Percentiles rank a stretch among this genome's conserved stretches.
These are phyloP conservation scores for Amyelois transitella DNA, from an alignment of 1,140 invertebrate species.

Conservation along the genomic window DNA sequence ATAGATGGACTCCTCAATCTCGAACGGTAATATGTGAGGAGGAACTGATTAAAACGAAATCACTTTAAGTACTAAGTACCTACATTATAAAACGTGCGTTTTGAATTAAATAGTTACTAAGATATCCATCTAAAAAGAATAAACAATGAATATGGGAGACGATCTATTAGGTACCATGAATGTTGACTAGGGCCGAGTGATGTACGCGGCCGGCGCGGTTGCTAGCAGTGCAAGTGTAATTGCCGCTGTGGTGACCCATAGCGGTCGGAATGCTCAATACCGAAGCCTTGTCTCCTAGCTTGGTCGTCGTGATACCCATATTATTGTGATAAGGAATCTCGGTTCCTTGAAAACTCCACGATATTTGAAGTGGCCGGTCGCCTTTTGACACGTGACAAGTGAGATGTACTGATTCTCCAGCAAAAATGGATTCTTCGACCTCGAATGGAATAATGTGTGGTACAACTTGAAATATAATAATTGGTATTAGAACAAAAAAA, in stretches of 20 bases:
- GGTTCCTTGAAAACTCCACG: constrained; percentile 76
- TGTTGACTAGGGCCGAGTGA: constrained; percentile 80
- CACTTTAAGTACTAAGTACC: constrained; percentile 48
- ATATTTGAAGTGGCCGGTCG: constrained; percentile 80
- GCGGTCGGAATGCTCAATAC: constrained; percentile 85
- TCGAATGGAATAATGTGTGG: constrained; percentile 81
- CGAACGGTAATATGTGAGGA: constrained; percentile 83
- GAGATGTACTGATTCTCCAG: constrained; percentile 80
- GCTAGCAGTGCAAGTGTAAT: constrained; percentile 85
- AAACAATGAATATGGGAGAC: constrained; percentile 20
- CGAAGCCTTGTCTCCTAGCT: constrained; percentile 85
- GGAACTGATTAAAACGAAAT: constrained; percentile 76
- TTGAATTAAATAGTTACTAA: constrained; percentile 11
- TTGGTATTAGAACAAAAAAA: constrained; percentile 11
- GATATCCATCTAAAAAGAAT: not conserved
- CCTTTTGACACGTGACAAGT: constrained; percentile 82
- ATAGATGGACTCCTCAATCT: constrained; percentile 77
- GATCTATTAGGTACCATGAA: constrained; percentile 81
- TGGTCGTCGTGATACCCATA: constrained; percentile 80
- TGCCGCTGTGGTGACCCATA: constrained; percentile 82
- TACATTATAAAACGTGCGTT: constrained; percentile 74
- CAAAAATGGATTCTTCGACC: constrained; percentile 80
- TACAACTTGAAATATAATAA: constrained; percentile 58
- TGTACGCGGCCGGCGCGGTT: constrained; percentile 82
- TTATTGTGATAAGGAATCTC: constrained; percentile 76